Evolutionary conservation across 2,888 invertebrate species (phyloP), one percentile per base, ranked within the genome.

Genomic region (Dermolepida albohirtum): DNA sequence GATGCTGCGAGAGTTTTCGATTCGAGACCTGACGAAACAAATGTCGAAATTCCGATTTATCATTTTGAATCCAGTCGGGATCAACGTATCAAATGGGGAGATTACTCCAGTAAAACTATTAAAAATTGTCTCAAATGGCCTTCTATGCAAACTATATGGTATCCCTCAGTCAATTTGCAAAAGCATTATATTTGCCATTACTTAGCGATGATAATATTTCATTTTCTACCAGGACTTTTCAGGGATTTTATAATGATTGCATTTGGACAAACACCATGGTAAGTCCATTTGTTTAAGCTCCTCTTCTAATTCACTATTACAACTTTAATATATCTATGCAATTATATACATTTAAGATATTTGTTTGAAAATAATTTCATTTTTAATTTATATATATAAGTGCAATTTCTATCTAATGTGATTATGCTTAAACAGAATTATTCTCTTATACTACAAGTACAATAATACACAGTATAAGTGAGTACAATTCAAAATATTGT

Each of bases 41-140:
- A 69, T 10, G 68, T 71, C 52, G 84, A 86, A 27, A 84, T 88
- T 34, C 90, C 92, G 0, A 90, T 97, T 71, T 96, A 94, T 85
- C 95, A 97, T 83, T 95, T 89, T 82, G 94, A 95, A 8, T 93
- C 95, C 0, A 93, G 95, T 51, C 88, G 88, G 4, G 90, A 94
- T 73, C 94, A 95, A 76, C 93, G 94, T 0, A 85, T 95, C 59
- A 91, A 89, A 0, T 97, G 95, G 93, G 89, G 88, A 0, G 82
- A 89, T 14, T 87, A 90, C 69, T 89, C 90, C 69, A 83, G 85
- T 0, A 77, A 86, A 69, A 89, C 89, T 51, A 81, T 84, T n/a
- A 86, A 85, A 68, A 84, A 88, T 70, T 89, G 89, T 0, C 72
- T 82, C 0, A 75, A 82, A 44, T 86, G 85, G 40, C 92, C 92